phyloP scores from a whole-genome alignment of 2,888 invertebrate genomes.

The Parapristionchus giblindavisi region DNA sequence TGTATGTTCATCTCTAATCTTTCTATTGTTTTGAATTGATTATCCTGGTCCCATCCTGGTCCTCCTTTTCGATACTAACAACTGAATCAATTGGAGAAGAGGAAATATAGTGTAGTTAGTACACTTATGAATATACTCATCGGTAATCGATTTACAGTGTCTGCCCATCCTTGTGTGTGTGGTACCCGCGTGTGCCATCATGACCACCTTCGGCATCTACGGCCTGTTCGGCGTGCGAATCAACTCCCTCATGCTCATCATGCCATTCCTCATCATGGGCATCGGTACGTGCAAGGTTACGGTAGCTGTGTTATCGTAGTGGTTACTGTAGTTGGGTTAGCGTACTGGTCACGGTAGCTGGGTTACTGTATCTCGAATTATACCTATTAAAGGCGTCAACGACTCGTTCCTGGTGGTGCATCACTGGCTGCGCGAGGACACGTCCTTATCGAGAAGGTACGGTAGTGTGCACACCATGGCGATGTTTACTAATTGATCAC shows the following conservation, averaged over 20 bases:
- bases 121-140: too few relatives aligned
- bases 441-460: slow-evolving; percentile 40
- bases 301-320: too few relatives aligned
- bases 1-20: too few relatives aligned
- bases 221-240: slow-evolving; percentile 44
- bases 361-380: too few relatives aligned
- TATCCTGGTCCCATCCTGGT: too few relatives aligned
- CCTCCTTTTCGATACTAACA: too few relatives aligned
- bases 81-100: too few relatives aligned
- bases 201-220: slow-evolving; percentile 38
- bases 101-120: too few relatives aligned
- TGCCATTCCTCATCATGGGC: slow-evolving; percentile 69
- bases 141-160: too few relatives aligned
- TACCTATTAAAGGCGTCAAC: slow-evolving; percentile 56
- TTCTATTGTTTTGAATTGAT: too few relatives aligned
- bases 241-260: slow-evolving; percentile 66
- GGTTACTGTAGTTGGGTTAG: too few relatives aligned
- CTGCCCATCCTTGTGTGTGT: slow-evolving; percentile 32
- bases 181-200: slow-evolving; percentile 33
- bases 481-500: not conserved
- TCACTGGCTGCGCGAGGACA: slow-evolving; percentile 54
- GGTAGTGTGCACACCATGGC: slow-evolving; percentile 44
- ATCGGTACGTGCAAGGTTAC: slow-evolving; percentile 50
- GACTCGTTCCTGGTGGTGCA: slow-evolving; percentile 67
- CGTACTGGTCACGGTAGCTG: too few relatives aligned